Base-by-base conservation (phyloP, 2,113 vertebrate species). In the Perccottus glenii region DNA sequence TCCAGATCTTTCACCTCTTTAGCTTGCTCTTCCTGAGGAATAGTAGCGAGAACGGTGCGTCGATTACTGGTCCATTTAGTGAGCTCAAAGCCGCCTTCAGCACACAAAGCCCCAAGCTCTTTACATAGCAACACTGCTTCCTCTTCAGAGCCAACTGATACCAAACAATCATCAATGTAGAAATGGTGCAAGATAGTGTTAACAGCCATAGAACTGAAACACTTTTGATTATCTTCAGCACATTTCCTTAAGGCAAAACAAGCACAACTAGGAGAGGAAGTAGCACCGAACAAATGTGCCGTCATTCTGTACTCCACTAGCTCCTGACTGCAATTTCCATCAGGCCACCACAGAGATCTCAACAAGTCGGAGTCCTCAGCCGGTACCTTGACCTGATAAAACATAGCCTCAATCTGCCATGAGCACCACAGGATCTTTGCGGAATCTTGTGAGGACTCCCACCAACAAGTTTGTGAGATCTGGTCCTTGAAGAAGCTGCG, bases 261-360 rank as follows among this genome's bases (percentile, higher is more conserved):
- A 2, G 70, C 55, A 12, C 58, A 69, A 10, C 63, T 67, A 35
- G 52, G 67, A 8, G 55, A 82, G 4, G 53, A 81, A 3, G 61
- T 51, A 1, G 64, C 75, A 3, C 66, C 45, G 36, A 78, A 78
- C 1, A 75, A 7, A 27, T 78, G 70, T 7, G 70, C 66, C 2
- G 32, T 4, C 70, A 79, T 83, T 1, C 58, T 11, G 47, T 73
- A 59, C 1, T 73, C 76, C 11, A 45, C 44, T 3, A 15, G 14
- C 14, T 48, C 46, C 46, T 48, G 8, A 40, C 4, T 40, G 5
- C 43, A 56, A 60, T 57, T 27, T 35, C 16, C 49, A 9, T 33
- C 9, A 9, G 55, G 65, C 55, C 65, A 67, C 55, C 55, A 67
- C 5, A 67, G 8, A 9, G 42, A 67, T 9, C 44, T 6, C 11